phyloP scores from a whole-genome alignment of 2,888 invertebrate genomes.

The Epirrhoe alternata region DNA sequence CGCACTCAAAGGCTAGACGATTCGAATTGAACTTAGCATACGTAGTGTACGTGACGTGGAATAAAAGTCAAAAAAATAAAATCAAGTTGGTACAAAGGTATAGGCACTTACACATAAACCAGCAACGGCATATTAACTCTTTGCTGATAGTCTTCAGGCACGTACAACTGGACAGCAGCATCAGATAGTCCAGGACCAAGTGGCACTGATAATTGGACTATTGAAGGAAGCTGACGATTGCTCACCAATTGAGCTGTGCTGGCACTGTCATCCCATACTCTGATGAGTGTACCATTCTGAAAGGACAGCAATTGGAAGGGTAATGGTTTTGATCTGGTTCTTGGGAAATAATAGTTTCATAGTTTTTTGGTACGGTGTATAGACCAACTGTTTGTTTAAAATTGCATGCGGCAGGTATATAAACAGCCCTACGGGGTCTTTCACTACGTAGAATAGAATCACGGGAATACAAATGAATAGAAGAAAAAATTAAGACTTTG shows the following conservation, averaged over 20 bases:
- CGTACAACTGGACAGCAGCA: slow-evolving; percentile 90
- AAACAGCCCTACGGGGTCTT: no score
- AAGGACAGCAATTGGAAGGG: slow-evolving; percentile 22
- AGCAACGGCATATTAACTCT: slow-evolving; percentile 92
- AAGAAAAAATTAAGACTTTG: no score
- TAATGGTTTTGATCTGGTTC: not conserved
- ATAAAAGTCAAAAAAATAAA: no score
- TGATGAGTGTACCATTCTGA: slow-evolving; percentile 67
- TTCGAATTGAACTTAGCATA: no score
- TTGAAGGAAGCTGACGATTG: slow-evolving; percentile 83
- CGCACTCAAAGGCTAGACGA: no score
- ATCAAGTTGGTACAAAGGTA: not conserved
- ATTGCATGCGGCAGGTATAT: no score
- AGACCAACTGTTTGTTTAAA: no score
- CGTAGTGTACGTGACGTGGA: no score
- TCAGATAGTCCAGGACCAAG: slow-evolving; percentile 86
- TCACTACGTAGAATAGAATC: no score
- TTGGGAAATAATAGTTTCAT: no score
- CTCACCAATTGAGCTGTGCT: slow-evolving; percentile 79
- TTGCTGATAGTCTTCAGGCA: slow-evolving; percentile 89
- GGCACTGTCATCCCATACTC: slow-evolving; percentile 89
- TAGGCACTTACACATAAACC: slow-evolving; percentile 94
- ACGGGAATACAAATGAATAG: no score
- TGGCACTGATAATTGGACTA: slow-evolving; percentile 86
- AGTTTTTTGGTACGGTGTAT: no score